phyloP scores from a whole-genome alignment of 1,140 invertebrate species.

The Drepana arcuata region DNA sequence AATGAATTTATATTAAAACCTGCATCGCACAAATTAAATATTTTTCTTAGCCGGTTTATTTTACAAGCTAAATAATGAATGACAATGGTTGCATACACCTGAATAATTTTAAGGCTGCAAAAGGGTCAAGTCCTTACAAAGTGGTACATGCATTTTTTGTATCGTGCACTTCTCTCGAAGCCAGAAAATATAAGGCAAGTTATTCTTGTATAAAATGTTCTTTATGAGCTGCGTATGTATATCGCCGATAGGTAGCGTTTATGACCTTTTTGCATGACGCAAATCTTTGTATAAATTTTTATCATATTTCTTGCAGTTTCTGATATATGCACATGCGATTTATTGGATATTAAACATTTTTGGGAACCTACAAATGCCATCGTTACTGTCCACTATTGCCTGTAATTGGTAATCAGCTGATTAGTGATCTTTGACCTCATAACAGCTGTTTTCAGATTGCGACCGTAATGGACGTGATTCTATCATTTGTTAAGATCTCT shows the following conservation, averaged over 20 bases:
- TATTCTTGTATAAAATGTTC: conserved; percentile 5
- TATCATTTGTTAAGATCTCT: no score
- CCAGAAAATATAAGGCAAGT: conserved; percentile 80
- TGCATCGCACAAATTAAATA: no score
- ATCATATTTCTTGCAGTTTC: neutral
- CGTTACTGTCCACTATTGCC: no score
- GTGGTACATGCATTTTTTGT: conserved; percentile 85
- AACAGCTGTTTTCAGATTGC: conserved; percentile 37
- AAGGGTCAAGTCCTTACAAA: conserved; percentile 82
- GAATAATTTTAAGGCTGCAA: conserved; percentile 82
- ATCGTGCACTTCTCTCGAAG: conserved; percentile 78
- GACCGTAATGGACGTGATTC: no score
- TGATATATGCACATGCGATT: no score
- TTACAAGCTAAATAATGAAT: conserved; percentile 72
- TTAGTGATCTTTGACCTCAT: conserved; percentile 51
- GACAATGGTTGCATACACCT: conserved; percentile 83
- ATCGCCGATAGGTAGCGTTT: no score
- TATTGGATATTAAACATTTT: no score
- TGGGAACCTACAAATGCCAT: no score
- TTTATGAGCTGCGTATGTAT: neutral
- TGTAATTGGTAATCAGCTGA: conserved; percentile 48
- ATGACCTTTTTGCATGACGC: conserved; percentile 14
- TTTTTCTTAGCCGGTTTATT: conserved; percentile 29
- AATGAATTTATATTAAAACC: no score
- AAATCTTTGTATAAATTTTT: conserved; percentile 11